Evolutionary conservation across 2,888 invertebrate genomes (phyloP).

Genomic region (Melanargia galathea): DNA sequence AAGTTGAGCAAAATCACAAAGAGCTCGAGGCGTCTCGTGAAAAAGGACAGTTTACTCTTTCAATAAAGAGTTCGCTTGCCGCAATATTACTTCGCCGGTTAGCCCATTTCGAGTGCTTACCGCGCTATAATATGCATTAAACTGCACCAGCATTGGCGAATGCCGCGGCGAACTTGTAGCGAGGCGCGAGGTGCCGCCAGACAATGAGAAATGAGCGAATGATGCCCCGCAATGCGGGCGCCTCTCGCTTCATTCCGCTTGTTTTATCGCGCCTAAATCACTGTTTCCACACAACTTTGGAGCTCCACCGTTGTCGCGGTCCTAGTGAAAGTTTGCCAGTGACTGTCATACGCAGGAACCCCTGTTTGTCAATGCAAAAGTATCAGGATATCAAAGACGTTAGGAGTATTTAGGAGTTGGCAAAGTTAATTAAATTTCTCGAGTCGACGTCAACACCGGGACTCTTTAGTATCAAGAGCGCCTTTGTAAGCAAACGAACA

Average conservation of each 20-base stretch:
- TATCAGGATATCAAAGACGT: slow-evolving; percentile 78
- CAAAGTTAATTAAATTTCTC: slow-evolving; percentile 81
- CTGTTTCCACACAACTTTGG: slow-evolving; percentile 72
- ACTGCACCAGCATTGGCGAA: slow-evolving; percentile 64
- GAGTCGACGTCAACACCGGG: slow-evolving; percentile 72
- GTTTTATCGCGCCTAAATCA: slow-evolving; percentile 78
- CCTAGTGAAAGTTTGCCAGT: slow-evolving; percentile 77
- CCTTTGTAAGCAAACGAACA: slow-evolving; percentile 75
- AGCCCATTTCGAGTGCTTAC: slow-evolving; percentile 74
- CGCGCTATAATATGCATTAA: slow-evolving; percentile 80
- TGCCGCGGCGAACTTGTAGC: slow-evolving; percentile 62
- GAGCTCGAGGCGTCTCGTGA: slow-evolving; percentile 66
- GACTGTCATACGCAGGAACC: slow-evolving; percentile 70
- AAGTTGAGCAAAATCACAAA: slow-evolving; percentile 74
- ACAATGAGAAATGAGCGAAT: slow-evolving; percentile 79
- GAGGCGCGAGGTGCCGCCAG: slow-evolving; percentile 55
- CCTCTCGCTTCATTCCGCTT: slow-evolving; percentile 66
- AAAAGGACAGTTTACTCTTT: slow-evolving; percentile 80
- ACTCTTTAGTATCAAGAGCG: slow-evolving; percentile 75
- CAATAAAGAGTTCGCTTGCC: slow-evolving; percentile 71
- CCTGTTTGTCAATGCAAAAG: slow-evolving; percentile 75
- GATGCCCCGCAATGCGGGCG: slow-evolving; percentile 77
- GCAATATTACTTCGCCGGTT: slow-evolving; percentile 70
- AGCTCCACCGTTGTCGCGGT: slow-evolving; percentile 46
- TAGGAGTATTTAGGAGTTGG: slow-evolving; percentile 82